These are phyloP conservation scores for Apis cerana DNA, from an alignment of 1,140 invertebrate species.

Conservation along the genomic window DNA sequence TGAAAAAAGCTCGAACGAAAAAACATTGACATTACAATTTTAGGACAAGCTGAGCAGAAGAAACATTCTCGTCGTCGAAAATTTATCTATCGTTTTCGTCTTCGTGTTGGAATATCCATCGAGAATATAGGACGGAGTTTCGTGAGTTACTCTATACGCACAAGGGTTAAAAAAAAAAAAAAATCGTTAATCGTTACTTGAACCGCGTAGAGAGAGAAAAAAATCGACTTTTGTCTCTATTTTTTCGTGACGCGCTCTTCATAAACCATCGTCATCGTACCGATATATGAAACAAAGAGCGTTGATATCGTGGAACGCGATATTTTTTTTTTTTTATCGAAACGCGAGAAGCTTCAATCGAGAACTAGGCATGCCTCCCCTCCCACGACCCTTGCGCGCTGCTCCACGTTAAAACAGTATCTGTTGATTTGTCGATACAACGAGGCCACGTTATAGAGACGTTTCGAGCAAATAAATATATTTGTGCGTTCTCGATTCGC, in stretches of 20 bases:
- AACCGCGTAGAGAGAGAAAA: neutral
- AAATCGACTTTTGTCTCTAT: constrained; percentile 46
- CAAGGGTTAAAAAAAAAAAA: neutral
- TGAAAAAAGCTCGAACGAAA: too few species aligned
- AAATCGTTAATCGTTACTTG: neutral
- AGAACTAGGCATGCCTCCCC: constrained; percentile 18
- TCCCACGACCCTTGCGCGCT: constrained; percentile 5
- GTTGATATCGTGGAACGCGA: neutral
- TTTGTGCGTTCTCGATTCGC: neutral
- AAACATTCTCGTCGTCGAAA: too few species aligned
- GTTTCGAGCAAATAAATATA: constrained; percentile 12
- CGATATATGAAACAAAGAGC: constrained; percentile 44
- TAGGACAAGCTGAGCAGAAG: too few species aligned
- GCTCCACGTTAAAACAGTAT: constrained; percentile 21
- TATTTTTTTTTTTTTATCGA: constrained; percentile 8
- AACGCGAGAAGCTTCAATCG: constrained; percentile 64
- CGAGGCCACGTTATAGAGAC: constrained; percentile 18
- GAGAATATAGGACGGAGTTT: neutral
- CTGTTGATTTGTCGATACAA: constrained; percentile 48
- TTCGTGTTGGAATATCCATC: neutral
- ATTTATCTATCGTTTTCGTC: too few species aligned
- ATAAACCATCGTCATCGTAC: constrained; percentile 18
- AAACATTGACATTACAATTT: too few species aligned
- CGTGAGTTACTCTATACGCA: too few species aligned
- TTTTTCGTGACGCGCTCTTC: constrained; percentile 29